Conservation (phyloP, 2,888 invertebrate species). For the Andrena trimmerana region DNA sequence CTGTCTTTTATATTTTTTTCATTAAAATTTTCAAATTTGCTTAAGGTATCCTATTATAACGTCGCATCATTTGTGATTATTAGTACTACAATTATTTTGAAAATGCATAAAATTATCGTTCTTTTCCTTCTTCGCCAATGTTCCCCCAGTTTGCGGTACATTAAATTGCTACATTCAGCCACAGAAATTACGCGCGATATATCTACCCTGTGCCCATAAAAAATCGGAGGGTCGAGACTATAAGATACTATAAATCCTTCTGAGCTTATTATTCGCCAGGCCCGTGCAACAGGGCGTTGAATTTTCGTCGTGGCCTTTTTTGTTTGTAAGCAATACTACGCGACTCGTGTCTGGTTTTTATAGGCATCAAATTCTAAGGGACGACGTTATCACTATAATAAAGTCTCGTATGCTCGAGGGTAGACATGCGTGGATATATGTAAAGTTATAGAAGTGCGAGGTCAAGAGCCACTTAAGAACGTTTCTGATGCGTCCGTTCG, state of each 20-base stretch:
- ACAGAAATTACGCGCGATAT: too few species aligned
- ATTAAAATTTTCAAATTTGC: too few species aligned
- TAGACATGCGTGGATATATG: slow-evolving; percentile 40
- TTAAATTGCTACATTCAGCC: too few species aligned
- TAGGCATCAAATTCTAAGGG: slow-evolving; percentile 35
- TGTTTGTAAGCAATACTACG: slow-evolving; percentile 2
- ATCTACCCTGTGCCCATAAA: too few species aligned
- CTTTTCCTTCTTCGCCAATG: too few species aligned
- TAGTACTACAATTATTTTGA: too few species aligned
- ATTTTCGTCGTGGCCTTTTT: slow-evolving; percentile 15
- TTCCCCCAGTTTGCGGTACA: too few species aligned
- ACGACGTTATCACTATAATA: slow-evolving; percentile 53
- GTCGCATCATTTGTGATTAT: too few species aligned
- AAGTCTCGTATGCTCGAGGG: slow-evolving; percentile 43
- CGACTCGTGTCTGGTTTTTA: slow-evolving; percentile 42
- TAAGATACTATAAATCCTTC: background rate
- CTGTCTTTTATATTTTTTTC: too few species aligned
- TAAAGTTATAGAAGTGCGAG: slow-evolving; percentile 66
- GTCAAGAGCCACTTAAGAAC: slow-evolving; percentile 73
- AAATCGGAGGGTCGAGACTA: too few species aligned
- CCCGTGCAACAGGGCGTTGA: background rate
- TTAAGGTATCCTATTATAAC: too few species aligned
- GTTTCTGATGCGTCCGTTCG: slow-evolving; percentile 56
- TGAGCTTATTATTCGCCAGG: background rate
- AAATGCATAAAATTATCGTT: too few species aligned